phyloP scores from a whole-genome alignment of 2,888 invertebrate genomes.

The Scrobipalpa atriplicella region DNA sequence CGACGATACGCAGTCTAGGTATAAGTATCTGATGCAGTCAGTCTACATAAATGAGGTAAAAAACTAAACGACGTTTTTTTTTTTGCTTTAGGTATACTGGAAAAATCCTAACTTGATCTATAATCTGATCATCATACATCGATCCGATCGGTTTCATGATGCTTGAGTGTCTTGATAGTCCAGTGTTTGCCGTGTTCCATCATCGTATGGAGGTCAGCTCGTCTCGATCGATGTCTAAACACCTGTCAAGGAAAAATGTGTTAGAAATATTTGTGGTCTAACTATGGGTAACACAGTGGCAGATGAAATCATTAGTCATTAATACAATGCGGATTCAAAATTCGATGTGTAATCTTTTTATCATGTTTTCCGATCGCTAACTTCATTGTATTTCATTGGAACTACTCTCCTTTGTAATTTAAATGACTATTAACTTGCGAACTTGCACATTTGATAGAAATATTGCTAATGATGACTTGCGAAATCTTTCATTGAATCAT shows the following conservation, averaged over 20 bases:
- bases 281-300: constrained; percentile 41
- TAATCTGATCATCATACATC: too few relatives aligned
- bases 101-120: too few relatives aligned
- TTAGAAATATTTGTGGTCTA: background rate
- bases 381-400: background rate
- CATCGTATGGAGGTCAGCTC: too few relatives aligned
- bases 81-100: too few relatives aligned
- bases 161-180: too few relatives aligned
- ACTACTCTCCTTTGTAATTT: constrained; percentile 5
- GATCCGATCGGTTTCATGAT: too few relatives aligned
- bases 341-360: background rate
- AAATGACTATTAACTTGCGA: background rate
- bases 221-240: too few relatives aligned
- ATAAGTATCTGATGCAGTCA: too few relatives aligned
- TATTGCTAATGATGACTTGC: constrained; percentile 30
- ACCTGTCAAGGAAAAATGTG: background rate
- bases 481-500: background rate
- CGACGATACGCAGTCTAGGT: background rate
- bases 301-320: constrained; percentile 9
- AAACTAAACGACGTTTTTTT: too few relatives aligned
- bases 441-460: constrained; percentile 38
- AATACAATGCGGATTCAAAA: background rate
- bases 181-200: too few relatives aligned
- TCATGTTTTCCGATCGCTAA: constrained; percentile 2
- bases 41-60: too few relatives aligned